These are phyloP conservation scores for Paramisgurnus dabryanus DNA, from an alignment of 2,113 vertebrate species.

Conservation along the genomic window DNA sequence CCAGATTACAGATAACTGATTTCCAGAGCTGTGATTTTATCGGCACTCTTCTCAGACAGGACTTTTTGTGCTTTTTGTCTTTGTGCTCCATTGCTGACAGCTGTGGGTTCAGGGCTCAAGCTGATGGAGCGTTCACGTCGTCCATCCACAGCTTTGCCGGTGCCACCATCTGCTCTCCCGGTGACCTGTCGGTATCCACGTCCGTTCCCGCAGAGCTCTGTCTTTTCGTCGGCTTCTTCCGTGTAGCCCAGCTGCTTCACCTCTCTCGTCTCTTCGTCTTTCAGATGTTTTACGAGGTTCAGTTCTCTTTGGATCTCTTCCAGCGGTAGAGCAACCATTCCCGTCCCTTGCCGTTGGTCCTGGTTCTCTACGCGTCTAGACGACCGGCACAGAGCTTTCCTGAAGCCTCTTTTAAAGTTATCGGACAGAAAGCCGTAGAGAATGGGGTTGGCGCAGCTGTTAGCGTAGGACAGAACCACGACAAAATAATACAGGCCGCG, in stretches of 20 bases:
- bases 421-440: conserved; percentile 94
- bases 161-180: conserved; percentile 55
- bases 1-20: conserved; percentile 76
- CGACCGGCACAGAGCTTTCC: conserved; percentile 82
- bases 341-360: conserved; percentile 63
- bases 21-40: conserved; percentile 69
- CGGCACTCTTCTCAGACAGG: conserved; percentile 54
- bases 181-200: conserved; percentile 43
- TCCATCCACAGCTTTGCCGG: conserved; percentile 39
- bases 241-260: conserved; percentile 46
- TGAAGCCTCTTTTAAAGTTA: conserved; percentile 93
- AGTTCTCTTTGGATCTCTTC: conserved; percentile 65
- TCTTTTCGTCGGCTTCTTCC: conserved; percentile 52
- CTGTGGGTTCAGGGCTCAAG: conserved; percentile 24
- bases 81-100: conserved; percentile 35
- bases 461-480: conserved; percentile 92
- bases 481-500: conserved; percentile 91
- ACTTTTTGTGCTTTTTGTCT: conserved; percentile 25
- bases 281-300: conserved; percentile 41
- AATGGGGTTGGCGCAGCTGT: conserved; percentile 95
- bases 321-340: conserved; percentile 52
- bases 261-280: conserved; percentile 48
- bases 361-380: conserved; percentile 82
- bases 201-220: conserved; percentile 70
- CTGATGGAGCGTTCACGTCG: conserved; percentile 25